Evolutionary conservation across 2,888 invertebrate species (phyloP).

Genomic region (Macrophya alboannulata): DNA sequence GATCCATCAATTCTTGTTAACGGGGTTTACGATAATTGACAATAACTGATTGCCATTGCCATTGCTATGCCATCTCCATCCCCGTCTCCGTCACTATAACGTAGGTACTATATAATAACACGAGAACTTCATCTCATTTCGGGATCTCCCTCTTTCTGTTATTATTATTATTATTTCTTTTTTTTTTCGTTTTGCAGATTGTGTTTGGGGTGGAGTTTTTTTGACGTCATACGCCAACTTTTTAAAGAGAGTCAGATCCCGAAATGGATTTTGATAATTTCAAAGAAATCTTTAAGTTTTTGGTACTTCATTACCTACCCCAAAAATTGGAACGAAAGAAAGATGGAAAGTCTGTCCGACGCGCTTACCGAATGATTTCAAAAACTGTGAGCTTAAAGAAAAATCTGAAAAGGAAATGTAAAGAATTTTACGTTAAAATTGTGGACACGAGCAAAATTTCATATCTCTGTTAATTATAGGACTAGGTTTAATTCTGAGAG

Average conservation of each 20-base stretch:
- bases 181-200: neutral
- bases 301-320: no score
- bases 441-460: neutral
- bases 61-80: neutral
- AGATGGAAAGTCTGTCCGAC: neutral
- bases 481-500: no score
- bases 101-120: neutral
- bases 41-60: conserved; percentile 41
- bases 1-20: conserved; percentile 46
- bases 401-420: neutral
- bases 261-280: neutral
- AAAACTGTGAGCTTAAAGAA: neutral
- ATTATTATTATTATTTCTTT: neutral
- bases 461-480: no score
- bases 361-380: neutral
- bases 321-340: neutral
- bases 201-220: neutral
- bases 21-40: conserved; percentile 32
- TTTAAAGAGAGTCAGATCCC: neutral
- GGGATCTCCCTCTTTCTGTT: neutral
- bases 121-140: neutral
- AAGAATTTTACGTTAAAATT: neutral
- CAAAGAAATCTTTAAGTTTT: neutral
- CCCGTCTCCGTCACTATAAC: neutral
- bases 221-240: neutral